Conservation (phyloP, 2,888 invertebrate species). For the Alloplasta piceator region DNA sequence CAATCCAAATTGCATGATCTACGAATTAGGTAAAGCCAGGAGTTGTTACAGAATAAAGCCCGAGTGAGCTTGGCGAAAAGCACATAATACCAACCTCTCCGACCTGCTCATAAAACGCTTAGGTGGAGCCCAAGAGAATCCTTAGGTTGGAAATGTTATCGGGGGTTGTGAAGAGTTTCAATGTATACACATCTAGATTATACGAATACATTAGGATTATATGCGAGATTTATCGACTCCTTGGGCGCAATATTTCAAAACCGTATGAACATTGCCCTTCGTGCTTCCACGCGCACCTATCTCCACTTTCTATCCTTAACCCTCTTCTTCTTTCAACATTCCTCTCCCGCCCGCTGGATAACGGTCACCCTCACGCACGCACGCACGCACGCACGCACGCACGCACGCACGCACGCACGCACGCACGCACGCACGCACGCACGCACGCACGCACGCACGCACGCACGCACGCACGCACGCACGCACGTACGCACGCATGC, state of each 20-base stretch:
- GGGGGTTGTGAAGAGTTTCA: conserved; percentile 6
- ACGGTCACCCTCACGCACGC: not conserved
- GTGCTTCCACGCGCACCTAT: conserved; percentile 4
- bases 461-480: no score
- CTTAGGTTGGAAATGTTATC: conserved; percentile 22
- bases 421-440: not conserved
- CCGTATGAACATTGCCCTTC: conserved; percentile 7
- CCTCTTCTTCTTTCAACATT: not conserved
- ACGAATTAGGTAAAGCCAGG: no score
- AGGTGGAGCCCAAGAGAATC: conserved; percentile 33
- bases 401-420: not conserved
- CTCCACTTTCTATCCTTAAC: not conserved
- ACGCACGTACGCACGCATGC: no score
- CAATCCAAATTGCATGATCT: no score
- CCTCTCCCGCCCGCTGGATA: conserved; percentile 7
- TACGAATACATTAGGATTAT: conserved; percentile 40
- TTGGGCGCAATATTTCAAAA: conserved; percentile 39
- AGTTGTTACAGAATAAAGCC: not conserved
- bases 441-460: no score
- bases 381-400: no score
- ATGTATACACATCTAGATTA: conserved; percentile 39
- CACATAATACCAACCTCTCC: not conserved
- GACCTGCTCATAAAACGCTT: conserved; percentile 40
- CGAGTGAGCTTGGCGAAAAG: conserved; percentile 7
- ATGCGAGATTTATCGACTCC: conserved; percentile 55